Evolutionary conservation across 1,140 invertebrate species (phyloP).

Genomic region (Marisa cornuarietis): DNA sequence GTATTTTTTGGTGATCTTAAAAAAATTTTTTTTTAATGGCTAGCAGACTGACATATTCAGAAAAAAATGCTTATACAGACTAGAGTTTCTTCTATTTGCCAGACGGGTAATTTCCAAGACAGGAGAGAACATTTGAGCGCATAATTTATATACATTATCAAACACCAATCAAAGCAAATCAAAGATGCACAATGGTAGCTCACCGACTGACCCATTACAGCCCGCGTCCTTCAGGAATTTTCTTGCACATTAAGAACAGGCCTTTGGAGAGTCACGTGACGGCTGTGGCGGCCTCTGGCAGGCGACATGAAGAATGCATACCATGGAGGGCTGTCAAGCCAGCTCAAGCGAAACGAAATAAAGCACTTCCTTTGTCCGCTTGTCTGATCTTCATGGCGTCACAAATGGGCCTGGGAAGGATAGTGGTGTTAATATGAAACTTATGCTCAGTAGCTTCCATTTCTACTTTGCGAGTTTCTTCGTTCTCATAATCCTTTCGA

Average conservation of each 20-base stretch:
- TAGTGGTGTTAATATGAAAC: neutral
- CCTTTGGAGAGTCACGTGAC: constrained; percentile 5
- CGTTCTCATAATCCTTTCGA: neutral
- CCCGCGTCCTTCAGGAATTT: too few species aligned
- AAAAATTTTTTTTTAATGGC: too few species aligned
- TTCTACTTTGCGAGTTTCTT: neutral
- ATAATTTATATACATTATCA: too few species aligned
- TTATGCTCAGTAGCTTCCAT: neutral
- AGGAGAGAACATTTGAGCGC: too few species aligned
- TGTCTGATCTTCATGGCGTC: neutral
- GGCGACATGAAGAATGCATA: neutral
- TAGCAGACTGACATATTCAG: too few species aligned
- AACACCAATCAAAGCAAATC: too few species aligned
- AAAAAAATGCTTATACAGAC: too few species aligned
- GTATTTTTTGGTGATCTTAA: too few species aligned
- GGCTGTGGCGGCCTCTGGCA: constrained; percentile 1
- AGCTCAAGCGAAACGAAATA: neutral
- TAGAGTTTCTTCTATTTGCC: too few species aligned
- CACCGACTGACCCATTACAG: too few species aligned
- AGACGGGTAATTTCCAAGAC: too few species aligned
- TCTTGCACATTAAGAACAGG: neutral
- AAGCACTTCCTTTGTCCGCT: neutral
- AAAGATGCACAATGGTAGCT: too few species aligned
- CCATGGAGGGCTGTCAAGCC: neutral
- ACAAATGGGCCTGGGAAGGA: neutral